A percentile compares a stretch with the other conserved stretches of the same genome.
phyloP scores from a whole-genome alignment of 2,113 vertebrate genomes.

The Thermophis baileyi region DNA sequence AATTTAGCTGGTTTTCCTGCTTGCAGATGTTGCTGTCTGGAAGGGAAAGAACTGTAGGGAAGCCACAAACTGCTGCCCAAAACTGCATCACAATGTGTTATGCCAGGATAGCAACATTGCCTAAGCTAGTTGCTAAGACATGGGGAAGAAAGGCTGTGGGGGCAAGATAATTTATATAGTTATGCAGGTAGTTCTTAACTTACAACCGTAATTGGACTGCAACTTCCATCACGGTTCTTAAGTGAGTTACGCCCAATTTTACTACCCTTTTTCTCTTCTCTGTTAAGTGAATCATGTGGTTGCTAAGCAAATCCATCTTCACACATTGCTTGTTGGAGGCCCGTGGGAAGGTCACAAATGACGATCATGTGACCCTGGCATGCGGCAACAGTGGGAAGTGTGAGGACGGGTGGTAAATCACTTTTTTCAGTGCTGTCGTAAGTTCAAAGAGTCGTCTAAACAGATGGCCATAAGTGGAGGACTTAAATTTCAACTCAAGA shows the following conservation, averaged over 20 bases:
- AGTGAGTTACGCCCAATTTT: background rate
- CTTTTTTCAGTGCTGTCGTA: background rate
- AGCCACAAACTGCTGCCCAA: background rate
- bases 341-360: background rate
- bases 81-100: background rate
- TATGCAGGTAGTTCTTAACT: background rate
- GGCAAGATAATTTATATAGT: background rate
- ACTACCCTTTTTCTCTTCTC: background rate
- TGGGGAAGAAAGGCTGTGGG: background rate
- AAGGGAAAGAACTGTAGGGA: background rate
- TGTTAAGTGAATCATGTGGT: background rate
- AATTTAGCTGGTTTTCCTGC: background rate
- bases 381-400: background rate
- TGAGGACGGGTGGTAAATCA: background rate
- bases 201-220: background rate
- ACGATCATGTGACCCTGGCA: background rate
- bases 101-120: background rate
- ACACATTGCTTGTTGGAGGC: background rate
- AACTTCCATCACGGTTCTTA: background rate
- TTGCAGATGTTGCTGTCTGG: background rate
- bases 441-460: background rate
- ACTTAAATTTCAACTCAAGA: background rate
- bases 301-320: background rate
- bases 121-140: background rate
- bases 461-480: background rate